Conservation (phyloP, 1,140 invertebrate species). For the Danaus melanippus region DNA sequence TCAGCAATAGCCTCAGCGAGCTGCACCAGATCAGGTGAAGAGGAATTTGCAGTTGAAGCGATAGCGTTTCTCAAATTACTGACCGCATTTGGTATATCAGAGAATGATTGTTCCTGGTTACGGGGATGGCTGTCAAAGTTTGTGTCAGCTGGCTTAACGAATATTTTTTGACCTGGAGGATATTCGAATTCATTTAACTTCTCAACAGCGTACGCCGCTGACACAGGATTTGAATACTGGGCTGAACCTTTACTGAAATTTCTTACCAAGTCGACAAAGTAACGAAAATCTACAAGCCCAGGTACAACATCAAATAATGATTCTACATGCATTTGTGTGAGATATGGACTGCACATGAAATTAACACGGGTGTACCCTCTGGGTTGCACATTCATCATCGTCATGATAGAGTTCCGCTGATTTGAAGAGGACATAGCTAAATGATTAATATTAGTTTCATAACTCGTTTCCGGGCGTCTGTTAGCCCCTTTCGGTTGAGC, state of each 20-base stretch:
- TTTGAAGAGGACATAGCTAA: conserved; percentile 26
- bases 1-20: conserved; percentile 50
- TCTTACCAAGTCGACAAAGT: conserved; percentile 35
- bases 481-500: conserved; percentile 80
- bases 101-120: conserved; percentile 26
- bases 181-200: conserved; percentile 55
- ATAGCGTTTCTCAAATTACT: conserved; percentile 43
- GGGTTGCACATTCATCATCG: conserved; percentile 37
- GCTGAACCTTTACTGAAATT: conserved; percentile 42
- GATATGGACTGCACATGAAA: conserved; percentile 42
- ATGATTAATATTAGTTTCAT: conserved; percentile 39
- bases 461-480: conserved; percentile 34
- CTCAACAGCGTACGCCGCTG: conserved; percentile 47
- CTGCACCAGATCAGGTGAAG: conserved; percentile 45
- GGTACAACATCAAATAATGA: conserved; percentile 48
- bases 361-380: conserved; percentile 37
- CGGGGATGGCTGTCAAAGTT: conserved; percentile 24
- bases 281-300: conserved; percentile 36
- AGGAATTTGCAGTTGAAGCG: conserved; percentile 23
- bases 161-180: conserved; percentile 43
- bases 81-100: conserved; percentile 33
- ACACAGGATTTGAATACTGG: conserved; percentile 45
- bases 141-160: conserved; percentile 36
- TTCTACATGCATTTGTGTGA: conserved; percentile 37
- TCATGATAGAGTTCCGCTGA: conserved; percentile 27